A percentile compares a stretch with the other conserved stretches of the same genome.
Conservation (phyloP, 2,888 invertebrate genomes). For the Dermolepida albohirtum region DNA sequence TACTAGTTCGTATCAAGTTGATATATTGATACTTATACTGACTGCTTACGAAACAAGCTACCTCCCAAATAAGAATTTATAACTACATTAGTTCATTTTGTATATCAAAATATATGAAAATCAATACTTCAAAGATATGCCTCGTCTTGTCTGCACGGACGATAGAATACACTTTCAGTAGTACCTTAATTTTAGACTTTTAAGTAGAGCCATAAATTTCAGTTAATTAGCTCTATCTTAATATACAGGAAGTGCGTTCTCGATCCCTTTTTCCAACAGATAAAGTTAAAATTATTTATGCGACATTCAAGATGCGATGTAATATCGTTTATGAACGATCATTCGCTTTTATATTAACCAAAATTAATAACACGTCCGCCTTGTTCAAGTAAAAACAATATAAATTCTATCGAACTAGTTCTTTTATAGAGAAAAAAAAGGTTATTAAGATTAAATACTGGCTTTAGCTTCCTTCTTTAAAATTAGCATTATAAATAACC, state of each 20-base stretch:
- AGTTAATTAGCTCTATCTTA: conserved; percentile 40
- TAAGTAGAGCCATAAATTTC: conserved; percentile 37
- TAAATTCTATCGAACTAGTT: conserved; percentile 3
- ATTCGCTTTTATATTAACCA: conserved; percentile 1
- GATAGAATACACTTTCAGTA: neutral
- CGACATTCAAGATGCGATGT: conserved; percentile 14
- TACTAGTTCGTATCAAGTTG: too few species aligned
- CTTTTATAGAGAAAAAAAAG: too few species aligned
- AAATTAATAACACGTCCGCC: conserved; percentile 4
- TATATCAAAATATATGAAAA: too few species aligned
- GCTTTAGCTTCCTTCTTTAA: too few species aligned
- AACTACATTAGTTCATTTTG: too few species aligned
- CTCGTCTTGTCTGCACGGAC: too few species aligned
- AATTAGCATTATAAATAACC: too few species aligned
- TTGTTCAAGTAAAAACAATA: neutral
- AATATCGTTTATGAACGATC: conserved; percentile 24
- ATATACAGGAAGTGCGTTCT: conserved; percentile 36
- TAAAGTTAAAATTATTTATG: conserved; percentile 35
- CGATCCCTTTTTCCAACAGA: conserved; percentile 12
- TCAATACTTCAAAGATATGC: too few species aligned
- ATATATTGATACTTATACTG: too few species aligned
- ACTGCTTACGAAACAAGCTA: too few species aligned
- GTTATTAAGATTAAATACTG: too few species aligned
- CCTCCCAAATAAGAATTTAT: too few species aligned
- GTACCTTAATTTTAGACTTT: conserved; percentile 35